Evolutionary conservation across 2,888 invertebrate genomes (phyloP).

Genomic region (Sclerodermus sp.): DNA sequence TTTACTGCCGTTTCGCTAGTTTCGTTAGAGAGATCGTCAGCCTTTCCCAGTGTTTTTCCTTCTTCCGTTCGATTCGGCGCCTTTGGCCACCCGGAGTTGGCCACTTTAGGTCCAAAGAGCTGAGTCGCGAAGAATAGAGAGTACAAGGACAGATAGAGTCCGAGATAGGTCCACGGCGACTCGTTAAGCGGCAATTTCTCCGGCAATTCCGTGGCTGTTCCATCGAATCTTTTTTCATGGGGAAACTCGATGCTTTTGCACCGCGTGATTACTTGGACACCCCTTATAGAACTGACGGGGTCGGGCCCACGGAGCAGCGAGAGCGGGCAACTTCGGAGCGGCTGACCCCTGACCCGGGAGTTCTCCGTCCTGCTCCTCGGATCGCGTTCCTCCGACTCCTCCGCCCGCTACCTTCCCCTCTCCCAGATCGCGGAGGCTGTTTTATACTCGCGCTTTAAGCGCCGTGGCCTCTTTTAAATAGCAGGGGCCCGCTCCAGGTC

Average conservation of each 20-base stretch:
- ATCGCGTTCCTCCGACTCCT: constrained; percentile 31
- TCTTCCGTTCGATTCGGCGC: too few relatives aligned
- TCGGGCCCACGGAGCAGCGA: constrained; percentile 40
- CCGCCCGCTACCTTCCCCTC: constrained; percentile 12
- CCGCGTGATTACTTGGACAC: constrained; percentile 17
- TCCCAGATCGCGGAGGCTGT: constrained; percentile 25
- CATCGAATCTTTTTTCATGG: too few relatives aligned
- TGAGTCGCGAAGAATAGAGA: background rate
- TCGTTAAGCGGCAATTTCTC: too few relatives aligned
- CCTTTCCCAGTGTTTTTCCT: too few relatives aligned
- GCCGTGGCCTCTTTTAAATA: constrained; percentile 46
- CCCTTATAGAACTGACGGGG: constrained; percentile 26
- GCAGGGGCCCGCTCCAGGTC: too few relatives aligned
- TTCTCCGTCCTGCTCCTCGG: constrained; percentile 41
- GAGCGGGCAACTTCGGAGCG: constrained; percentile 48
- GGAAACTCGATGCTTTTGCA: too few relatives aligned
- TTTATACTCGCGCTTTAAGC: constrained; percentile 45
- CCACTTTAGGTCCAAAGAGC: background rate
- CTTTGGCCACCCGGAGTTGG: background rate
- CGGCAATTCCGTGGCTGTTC: too few relatives aligned
- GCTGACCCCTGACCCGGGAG: constrained; percentile 49
- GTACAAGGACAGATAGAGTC: too few relatives aligned
- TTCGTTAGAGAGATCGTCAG: too few relatives aligned
- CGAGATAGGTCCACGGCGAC: too few relatives aligned
- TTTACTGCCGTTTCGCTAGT: too few relatives aligned